Conservation (phyloP, 2,888 invertebrate species). For the Cheilosia variabilis region DNA sequence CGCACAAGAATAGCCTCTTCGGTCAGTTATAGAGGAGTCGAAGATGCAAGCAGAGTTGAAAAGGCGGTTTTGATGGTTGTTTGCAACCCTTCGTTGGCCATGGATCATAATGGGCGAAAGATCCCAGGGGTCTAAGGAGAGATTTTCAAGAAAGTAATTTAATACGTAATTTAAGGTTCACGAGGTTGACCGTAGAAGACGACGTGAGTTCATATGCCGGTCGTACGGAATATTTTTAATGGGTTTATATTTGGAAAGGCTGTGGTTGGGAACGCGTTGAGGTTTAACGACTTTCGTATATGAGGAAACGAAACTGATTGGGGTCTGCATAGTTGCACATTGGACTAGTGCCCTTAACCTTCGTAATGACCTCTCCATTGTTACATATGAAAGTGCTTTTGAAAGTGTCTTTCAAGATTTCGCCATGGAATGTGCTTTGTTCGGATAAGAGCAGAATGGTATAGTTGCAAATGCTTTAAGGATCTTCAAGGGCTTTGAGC, state of each 20-base stretch:
- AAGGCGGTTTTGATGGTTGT: neutral
- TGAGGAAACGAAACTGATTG: neutral
- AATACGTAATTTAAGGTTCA: constrained; percentile 53
- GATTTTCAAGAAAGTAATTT: constrained; percentile 44
- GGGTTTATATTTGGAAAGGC: constrained; percentile 22
- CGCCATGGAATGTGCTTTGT: no score
- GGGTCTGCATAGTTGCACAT: neutral
- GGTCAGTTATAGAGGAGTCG: constrained; percentile 49
- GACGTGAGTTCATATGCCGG: constrained; percentile 41
- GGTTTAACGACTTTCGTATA: neutral
- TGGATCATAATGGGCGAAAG: constrained; percentile 7
- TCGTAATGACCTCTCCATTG: no score
- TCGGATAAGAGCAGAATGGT: no score
- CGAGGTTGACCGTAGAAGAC: constrained; percentile 36
- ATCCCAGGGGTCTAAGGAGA: constrained; percentile 40
- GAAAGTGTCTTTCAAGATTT: no score
- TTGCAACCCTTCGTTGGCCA: constrained; percentile 27
- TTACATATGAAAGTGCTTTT: no score
- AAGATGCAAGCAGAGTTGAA: constrained; percentile 33
- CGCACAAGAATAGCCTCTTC: constrained; percentile 36
- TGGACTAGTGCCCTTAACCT: no score
- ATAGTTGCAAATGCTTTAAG: no score
- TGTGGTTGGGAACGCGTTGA: constrained; percentile 31
- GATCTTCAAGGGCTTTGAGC: no score
- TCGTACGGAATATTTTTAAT: neutral